These are phyloP conservation scores for Phortica magna DNA, from an alignment of 2,888 invertebrate genomes.

Conservation along the genomic window DNA sequence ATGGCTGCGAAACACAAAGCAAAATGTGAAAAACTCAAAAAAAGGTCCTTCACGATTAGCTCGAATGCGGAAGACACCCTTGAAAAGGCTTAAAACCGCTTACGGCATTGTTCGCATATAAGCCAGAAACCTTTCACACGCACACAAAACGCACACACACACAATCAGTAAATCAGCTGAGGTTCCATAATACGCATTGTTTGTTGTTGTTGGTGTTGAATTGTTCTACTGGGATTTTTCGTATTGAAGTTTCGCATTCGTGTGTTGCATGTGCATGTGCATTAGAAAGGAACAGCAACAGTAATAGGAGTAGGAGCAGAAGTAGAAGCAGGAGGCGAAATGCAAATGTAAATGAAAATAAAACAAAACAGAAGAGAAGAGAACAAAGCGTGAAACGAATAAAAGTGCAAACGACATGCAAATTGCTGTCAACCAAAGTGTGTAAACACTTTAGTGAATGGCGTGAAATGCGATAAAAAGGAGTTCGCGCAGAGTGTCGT, in stretches of 20 bases:
- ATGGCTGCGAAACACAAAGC: conserved; percentile 82
- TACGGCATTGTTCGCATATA: too few species aligned
- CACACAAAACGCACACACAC: background rate
- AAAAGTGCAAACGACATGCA: conserved; percentile 61
- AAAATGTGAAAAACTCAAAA: conserved; percentile 7
- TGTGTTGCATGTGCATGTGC: background rate
- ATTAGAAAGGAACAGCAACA: conserved; percentile 3
- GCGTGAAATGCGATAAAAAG: conserved; percentile 65
- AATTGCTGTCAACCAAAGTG: conserved; percentile 61
- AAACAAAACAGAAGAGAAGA: background rate
- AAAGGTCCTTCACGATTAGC: background rate
- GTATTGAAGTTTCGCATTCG: background rate
- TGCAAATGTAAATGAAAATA: background rate
- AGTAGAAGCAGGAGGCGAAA: too few species aligned
- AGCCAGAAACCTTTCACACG: too few species aligned
- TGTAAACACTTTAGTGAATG: conserved; percentile 66
- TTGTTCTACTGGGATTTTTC: background rate
- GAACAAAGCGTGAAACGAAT: background rate
- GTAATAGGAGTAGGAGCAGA: background rate
- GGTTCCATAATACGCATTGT: background rate
- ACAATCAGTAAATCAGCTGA: background rate
- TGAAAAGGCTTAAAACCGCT: too few species aligned
- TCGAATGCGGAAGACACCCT: too few species aligned
- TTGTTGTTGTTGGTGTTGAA: background rate
- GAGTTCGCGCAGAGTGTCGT: conserved; percentile 41